These are phyloP conservation scores for Crematogaster levior DNA, from an alignment of 2,888 invertebrate genomes.

Conservation along the genomic window DNA sequence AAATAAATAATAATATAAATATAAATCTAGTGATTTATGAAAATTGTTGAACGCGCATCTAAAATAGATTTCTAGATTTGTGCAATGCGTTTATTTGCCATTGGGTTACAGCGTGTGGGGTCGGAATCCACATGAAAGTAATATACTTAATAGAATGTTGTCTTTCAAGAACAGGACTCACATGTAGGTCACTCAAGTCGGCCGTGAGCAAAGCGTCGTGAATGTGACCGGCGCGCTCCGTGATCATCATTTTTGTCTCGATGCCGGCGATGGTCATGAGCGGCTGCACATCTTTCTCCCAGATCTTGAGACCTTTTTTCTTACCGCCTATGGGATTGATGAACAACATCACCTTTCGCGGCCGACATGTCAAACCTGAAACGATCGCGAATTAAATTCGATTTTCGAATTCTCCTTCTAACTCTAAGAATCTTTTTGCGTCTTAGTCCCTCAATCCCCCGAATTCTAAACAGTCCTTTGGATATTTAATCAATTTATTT, in stretches of 20 bases:
- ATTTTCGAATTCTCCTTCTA: not conserved
- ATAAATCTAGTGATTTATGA: not conserved
- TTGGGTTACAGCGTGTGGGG: not conserved
- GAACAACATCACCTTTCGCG: constrained; percentile 91
- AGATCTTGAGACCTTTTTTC: constrained; percentile 90
- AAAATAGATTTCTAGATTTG: not conserved
- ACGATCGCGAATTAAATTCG: constrained; percentile 13
- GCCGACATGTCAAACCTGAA: constrained; percentile 87
- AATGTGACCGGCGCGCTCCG: constrained; percentile 92
- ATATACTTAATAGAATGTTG: not conserved
- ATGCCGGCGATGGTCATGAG: constrained; percentile 89
- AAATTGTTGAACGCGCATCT: not conserved
- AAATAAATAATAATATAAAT: not conserved
- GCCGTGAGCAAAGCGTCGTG: constrained; percentile 89
- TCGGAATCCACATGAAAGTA: not conserved
- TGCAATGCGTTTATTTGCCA: not conserved
- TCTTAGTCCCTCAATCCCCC: not conserved
- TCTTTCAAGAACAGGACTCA: constrained; percentile 64
- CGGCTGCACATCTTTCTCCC: constrained; percentile 90
- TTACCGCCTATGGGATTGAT: constrained; percentile 95
- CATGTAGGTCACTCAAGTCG: constrained; percentile 86
- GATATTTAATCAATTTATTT: not conserved
- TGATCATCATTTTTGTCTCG: constrained; percentile 89
- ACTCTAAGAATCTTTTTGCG: not conserved
- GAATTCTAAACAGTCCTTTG: not conserved